These are phyloP conservation scores for Clarias platycephalus DNA, from an alignment of 2,797 vertebrate genomes.

Conservation along the genomic window DNA sequence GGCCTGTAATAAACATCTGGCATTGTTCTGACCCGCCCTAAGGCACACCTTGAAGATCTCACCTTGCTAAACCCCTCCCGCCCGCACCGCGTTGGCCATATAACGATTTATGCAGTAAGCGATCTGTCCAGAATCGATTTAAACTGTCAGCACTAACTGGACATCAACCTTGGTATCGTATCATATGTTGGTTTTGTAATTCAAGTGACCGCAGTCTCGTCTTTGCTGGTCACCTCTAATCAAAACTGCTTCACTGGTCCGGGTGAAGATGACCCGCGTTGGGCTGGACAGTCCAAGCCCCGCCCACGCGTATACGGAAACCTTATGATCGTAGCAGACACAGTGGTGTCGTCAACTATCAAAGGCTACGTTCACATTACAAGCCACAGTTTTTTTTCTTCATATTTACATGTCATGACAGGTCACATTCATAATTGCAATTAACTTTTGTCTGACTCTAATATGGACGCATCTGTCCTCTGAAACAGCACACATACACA, in stretches of 20 bases:
- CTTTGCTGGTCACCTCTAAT: slow-evolving; percentile 72
- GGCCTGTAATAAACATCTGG: background rate
- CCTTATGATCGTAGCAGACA: background rate
- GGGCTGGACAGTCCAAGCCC: background rate
- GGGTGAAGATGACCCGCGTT: slow-evolving; percentile 36
- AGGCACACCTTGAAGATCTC: slow-evolving; percentile 47
- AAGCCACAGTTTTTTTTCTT: too few species aligned
- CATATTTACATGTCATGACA: too few species aligned
- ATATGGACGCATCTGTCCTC: too few species aligned
- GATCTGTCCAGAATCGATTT: slow-evolving; percentile 78
- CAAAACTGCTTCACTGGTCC: slow-evolving; percentile 55
- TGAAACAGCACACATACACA: too few species aligned
- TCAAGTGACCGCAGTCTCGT: slow-evolving; percentile 74
- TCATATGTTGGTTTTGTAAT: slow-evolving; percentile 73
- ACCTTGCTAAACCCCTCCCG: slow-evolving; percentile 51
- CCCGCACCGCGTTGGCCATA: slow-evolving; percentile 58
- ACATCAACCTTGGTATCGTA: slow-evolving; percentile 77
- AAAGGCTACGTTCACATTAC: background rate
- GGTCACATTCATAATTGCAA: too few species aligned
- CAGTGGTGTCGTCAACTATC: background rate
- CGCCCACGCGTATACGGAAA: background rate
- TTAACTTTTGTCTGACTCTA: too few species aligned
- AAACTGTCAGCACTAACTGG: slow-evolving; percentile 79
- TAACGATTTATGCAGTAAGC: slow-evolving; percentile 75
- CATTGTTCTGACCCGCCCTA: slow-evolving; percentile 13